Evolutionary conservation across 92 coral and sea anemone genomes (phyloP).

Genomic region (Epizoanthus ramosus): DNA sequence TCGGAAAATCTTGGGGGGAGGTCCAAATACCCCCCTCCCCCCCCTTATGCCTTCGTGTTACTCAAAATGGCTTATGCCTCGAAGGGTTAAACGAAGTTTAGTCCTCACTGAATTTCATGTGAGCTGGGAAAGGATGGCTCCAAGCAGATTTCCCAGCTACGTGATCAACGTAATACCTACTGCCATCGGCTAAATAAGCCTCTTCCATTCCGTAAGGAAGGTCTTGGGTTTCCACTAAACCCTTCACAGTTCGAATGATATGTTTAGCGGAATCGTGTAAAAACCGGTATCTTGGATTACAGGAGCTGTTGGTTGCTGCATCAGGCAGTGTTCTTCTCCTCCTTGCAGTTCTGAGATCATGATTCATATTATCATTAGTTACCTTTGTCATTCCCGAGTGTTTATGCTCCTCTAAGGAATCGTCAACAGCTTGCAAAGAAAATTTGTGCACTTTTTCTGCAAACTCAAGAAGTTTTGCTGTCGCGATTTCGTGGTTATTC

Average conservation of each 20-base stretch:
- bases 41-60: no score
- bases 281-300: not conserved
- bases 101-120: no score
- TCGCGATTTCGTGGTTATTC: not conserved
- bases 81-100: no score
- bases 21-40: no score
- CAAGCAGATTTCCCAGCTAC: not conserved
- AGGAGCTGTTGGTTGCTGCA: not conserved
- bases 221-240: not conserved
- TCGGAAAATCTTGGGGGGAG: no score
- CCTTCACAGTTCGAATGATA: not conserved
- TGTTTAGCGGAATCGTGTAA: not conserved
- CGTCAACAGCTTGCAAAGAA: not conserved
- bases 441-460: conserved; percentile 10
- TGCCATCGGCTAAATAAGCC: not conserved
- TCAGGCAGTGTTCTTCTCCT: no score
- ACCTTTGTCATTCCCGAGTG: no score
- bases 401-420: not conserved
- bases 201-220: not conserved
- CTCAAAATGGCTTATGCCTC: no score
- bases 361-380: no score
- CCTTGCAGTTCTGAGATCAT: no score
- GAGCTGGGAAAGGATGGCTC: not conserved
- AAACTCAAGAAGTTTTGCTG: not conserved
- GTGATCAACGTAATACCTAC: not conserved